Conservation (phyloP, 2,888 invertebrate genomes). For the Diogma glabrata region DNA sequence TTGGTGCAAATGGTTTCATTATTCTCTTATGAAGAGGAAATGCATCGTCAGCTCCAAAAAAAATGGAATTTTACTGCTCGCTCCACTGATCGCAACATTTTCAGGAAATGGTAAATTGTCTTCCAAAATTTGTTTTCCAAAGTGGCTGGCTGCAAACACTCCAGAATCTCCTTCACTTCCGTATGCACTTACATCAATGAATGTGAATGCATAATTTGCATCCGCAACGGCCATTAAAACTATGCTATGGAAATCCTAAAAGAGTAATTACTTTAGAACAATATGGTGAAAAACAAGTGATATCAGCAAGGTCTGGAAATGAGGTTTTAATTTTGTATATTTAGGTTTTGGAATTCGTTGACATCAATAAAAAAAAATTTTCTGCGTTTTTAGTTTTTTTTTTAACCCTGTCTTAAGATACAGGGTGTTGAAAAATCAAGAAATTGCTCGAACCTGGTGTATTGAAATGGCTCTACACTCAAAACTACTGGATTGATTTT, state of each 20-base stretch:
- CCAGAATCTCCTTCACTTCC: not conserved
- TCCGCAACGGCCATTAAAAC: not conserved
- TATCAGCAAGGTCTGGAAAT: too few species aligned
- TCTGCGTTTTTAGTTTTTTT: too few species aligned
- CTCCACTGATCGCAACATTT: not conserved
- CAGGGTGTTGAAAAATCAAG: too few species aligned
- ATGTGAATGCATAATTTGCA: not conserved
- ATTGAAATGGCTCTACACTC: too few species aligned
- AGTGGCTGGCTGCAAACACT: not conserved
- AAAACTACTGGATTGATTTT: too few species aligned
- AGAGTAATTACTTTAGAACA: not conserved
- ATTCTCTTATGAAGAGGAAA: not conserved
- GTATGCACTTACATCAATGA: not conserved
- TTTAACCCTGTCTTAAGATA: too few species aligned
- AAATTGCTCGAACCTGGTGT: too few species aligned
- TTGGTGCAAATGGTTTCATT: not conserved
- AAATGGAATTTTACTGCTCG: not conserved
- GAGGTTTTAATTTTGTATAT: too few species aligned
- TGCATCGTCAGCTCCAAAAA: not conserved
- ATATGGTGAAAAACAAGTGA: too few species aligned
- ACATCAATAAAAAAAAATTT: too few species aligned
- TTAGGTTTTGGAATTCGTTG: too few species aligned
- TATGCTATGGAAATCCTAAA: not conserved
- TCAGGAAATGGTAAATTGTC: not conserved
- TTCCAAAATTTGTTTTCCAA: not conserved